Evolutionary conservation across 2,888 invertebrate genomes (phyloP).

Genomic region (Yponomeuta cagnagella): DNA sequence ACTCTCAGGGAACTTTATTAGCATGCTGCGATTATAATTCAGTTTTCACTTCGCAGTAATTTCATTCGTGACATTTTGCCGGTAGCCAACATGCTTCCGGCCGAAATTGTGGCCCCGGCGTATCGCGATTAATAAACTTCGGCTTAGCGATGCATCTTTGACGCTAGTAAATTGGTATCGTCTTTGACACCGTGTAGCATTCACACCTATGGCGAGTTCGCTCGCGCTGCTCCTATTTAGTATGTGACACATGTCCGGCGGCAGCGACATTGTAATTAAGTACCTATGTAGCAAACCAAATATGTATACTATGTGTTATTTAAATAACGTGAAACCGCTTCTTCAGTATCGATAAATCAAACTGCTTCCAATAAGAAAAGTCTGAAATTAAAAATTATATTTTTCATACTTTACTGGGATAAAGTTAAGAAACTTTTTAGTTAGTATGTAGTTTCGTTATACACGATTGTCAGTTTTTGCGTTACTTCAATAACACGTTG

Average conservation of each 20-base stretch:
- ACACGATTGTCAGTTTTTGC: too few relatives aligned
- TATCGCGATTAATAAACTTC: neutral
- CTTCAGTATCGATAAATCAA: too few relatives aligned
- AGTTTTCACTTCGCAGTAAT: neutral
- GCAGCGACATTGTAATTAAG: neutral
- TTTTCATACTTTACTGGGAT: too few relatives aligned
- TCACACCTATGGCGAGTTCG: too few relatives aligned
- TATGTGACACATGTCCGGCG: neutral
- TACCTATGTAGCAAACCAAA: neutral
- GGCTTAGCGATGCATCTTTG: neutral
- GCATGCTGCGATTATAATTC: constrained; percentile 2
- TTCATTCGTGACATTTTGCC: constrained; percentile 11
- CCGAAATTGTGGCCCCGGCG: neutral
- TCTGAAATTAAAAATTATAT: too few relatives aligned
- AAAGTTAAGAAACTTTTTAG: too few relatives aligned
- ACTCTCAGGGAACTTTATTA: neutral
- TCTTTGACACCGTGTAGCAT: neutral
- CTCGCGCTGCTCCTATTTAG: neutral
- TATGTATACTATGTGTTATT: neutral
- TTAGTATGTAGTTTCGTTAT: too few relatives aligned
- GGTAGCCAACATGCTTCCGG: constrained; percentile 1
- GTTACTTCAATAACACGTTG: too few relatives aligned
- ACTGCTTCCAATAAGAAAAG: too few relatives aligned
- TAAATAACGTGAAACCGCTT: neutral
- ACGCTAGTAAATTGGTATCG: neutral